A percentile compares a stretch with the other conserved stretches of the same genome.
phyloP scores from a whole-genome alignment of 2,797 vertebrate genomes.

The Valencia hispanica region DNA sequence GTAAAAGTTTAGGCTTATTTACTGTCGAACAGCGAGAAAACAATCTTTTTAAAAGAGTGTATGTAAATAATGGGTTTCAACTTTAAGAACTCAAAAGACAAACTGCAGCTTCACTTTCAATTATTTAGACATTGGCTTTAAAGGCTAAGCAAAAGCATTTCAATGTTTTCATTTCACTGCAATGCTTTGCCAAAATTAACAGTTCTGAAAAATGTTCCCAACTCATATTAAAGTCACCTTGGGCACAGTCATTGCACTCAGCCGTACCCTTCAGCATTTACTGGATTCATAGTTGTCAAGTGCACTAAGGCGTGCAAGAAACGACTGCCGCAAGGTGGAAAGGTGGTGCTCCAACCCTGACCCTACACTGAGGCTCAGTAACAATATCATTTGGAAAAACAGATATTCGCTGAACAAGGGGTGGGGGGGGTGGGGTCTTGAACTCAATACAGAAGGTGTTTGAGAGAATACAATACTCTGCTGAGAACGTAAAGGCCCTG shows the following conservation, averaged over 20 bases:
- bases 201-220: constrained; percentile 42
- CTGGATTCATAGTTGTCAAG: constrained; percentile 21
- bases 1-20: background rate
- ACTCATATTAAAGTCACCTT: constrained; percentile 46
- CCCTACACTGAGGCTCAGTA: constrained; percentile 68
- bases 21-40: background rate
- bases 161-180: constrained; percentile 50
- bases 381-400: constrained; percentile 81
- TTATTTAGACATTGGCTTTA: constrained; percentile 15
- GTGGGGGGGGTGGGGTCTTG: no score
- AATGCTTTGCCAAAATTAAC: constrained; percentile 55
- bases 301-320: constrained; percentile 43
- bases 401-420: constrained; percentile 73
- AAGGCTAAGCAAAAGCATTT: background rate
- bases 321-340: constrained; percentile 52
- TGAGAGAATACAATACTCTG: constrained; percentile 78
- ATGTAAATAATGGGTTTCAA: background rate
- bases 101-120: background rate
- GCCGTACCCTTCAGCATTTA: constrained; percentile 8
- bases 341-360: constrained; percentile 63
- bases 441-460: constrained; percentile 72
- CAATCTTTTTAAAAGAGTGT: background rate
- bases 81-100: background rate
- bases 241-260: constrained; percentile 38
- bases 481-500: constrained; percentile 61